Evolutionary conservation across 2,888 invertebrate genomes (phyloP), one percentile per base, ranked within the genome.

Genomic region (Molorchus minor): DNA sequence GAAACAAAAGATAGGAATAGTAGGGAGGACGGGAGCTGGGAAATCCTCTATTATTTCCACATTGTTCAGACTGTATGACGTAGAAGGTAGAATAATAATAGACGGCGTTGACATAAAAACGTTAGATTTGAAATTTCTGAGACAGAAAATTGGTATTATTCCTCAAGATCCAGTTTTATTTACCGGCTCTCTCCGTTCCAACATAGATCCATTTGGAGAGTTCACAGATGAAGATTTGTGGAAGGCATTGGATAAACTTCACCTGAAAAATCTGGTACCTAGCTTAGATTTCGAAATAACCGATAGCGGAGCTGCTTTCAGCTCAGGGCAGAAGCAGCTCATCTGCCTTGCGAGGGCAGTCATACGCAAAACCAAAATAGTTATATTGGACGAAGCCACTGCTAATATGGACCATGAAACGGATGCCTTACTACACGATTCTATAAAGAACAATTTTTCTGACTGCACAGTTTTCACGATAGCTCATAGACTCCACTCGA

Each of bases 141-240:
- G 93, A 56, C 87, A 88, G 30, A 87, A 87, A 72, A 84, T 93
- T 61, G 91, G 93, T 7, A 92, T 93, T 72, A 93, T 93, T 56
- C 93, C 93, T 0, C 93, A 93, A 79, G 92, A 93, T 75, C 93
- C 93, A 0, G 90, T 93, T 56, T 81, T 93, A 43, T 93, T 96
- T 81, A 90, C 92, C 0, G 95, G 94, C 36, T 89, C 92, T 5
- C 85, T 96, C 82, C 83, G 96, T 1, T 88, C 88, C 72, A 96
- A 96, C 81, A 83, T 96, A 53, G 96, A 96, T 82, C 96, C 95
- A 1, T 93, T 93, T 76, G 86, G 88, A 56, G 86, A 88, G 71
- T 90, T 89, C 74, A 83, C 86, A 0, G 95, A 96, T 70, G 84
- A 85, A 10, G 85, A 89, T 56, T 79, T 96, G 1, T 95, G 95